Base-by-base conservation (phyloP, 2,888 invertebrate species). In the Cryptus viduatorius region DNA sequence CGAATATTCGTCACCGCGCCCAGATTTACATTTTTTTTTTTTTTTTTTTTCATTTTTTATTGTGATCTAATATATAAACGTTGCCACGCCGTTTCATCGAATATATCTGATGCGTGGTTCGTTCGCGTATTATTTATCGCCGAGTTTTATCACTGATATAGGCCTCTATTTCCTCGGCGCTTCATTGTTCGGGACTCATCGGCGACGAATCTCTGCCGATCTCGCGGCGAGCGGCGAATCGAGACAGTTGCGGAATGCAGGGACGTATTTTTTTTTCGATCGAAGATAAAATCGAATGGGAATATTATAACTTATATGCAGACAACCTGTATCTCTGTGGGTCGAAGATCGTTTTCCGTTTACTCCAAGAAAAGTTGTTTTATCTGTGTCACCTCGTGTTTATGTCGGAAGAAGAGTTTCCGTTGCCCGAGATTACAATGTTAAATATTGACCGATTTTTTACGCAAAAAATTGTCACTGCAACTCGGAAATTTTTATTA, bases 291-390 rank as follows among this genome's bases (percentile, higher is more conserved):
- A 79, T 71, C 53, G 69, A 46, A 61, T 48, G 37, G 42, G 53
- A 16, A 44, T 65, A 42, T 69, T 80, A 19, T 7, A 46, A 31
- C 19, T 16, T 29, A 19, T 65, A 61, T n/a, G 46, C 46, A 53
- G 61, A 19, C 79, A 84, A 56, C 75, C 84, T 79, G 84, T 75
- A 73, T 81, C 65, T 61, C 65, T 79, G 44, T 78, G 53, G 79
- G 72, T 79, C 79, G 73, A 84, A 82, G 84, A 79, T 86, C 78
- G 71, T 67, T 56, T 64, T 53, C 77, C 24, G 14, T 53, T 50
- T 64, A 19, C 14, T 56, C 14, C 16, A 37, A 8, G 16, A 29
- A 44, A 31, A 37, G 5, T 10, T 37, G 53, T 50, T 77, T 68
- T 44, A 56, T 56, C 56, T 19, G 10, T 10, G 56, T 10, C 56